Evolutionary conservation across 2,888 invertebrate genomes (phyloP).

Genomic region (Cylloceria caligata): DNA sequence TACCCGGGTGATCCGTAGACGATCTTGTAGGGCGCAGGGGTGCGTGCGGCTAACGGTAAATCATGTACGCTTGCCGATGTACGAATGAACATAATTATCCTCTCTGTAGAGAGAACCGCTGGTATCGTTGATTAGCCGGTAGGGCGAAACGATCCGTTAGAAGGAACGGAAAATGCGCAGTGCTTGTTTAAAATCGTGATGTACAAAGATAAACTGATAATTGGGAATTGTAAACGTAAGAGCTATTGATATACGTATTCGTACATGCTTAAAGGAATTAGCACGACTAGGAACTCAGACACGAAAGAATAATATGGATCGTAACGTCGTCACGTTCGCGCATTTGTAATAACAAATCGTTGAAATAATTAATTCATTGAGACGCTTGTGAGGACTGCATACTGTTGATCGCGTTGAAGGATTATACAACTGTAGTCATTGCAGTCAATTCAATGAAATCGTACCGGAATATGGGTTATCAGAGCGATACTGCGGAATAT

Average conservation of each 20-base stretch:
- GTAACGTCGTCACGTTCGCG: background rate
- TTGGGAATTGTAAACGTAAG: slow-evolving; percentile 21
- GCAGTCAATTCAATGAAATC: slow-evolving; percentile 39
- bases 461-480: slow-evolving; percentile 59
- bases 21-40: too few relatives aligned
- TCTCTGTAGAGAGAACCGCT: too few relatives aligned
- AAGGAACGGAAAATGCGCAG: background rate
- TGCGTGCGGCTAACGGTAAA: too few relatives aligned
- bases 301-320: background rate
- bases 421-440: slow-evolving; percentile 35
- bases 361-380: slow-evolving; percentile 3
- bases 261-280: background rate
- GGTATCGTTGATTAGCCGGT: too few relatives aligned
- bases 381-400: background rate
- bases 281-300: background rate
- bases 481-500: slow-evolving; percentile 57
- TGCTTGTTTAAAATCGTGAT: slow-evolving; percentile 10
- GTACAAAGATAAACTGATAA: slow-evolving; percentile 27
- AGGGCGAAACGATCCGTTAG: too few relatives aligned
- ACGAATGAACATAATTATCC: too few relatives aligned
- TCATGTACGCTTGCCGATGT: too few relatives aligned
- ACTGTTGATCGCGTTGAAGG: background rate
- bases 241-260: background rate
- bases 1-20: too few relatives aligned
- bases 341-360: background rate